Evolutionary conservation across 1,140 invertebrate species (phyloP), one percentile per base, ranked within the genome.

Genomic region (Bombus consobrinus): DNA sequence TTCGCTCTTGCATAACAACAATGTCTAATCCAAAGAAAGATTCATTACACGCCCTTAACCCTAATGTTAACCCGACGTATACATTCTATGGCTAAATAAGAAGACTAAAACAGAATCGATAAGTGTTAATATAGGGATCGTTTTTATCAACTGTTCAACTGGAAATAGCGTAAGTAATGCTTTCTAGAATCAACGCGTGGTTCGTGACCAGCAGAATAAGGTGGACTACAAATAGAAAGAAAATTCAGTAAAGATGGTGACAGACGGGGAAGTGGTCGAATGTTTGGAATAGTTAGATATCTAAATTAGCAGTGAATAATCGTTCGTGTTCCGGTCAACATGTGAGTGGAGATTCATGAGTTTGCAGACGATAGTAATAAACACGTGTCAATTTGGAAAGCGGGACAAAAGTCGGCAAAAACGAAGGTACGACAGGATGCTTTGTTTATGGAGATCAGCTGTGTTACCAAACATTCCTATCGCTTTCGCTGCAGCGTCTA

Each of bases 401-500:
- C 72, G 83, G 72, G 69, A 87, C 41, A 73, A 85, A 87, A 92
- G 82, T 90, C 77, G 71, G 39, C 57, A 32, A 18, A 85, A 87
- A 93, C 87, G 79, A 94, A 94, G 93, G 92, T 94, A 93, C 86
- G 87, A 47, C 53, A 78, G 66, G 73, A 74, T 69, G 85, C 92
- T 94, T 95, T 94, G 94, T 95, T 95, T 94, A 95, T 94, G 90
- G 90, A 91, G 88, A 94, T 95, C 94, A 95, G 94, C 94, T 95
- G 93, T 94, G 92, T 88, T 88, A 90, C 88, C 91, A 94, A 93
- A 94, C 93, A 93, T 89, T 88, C 89, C 87, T 88, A 89, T 94
- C 86, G 90, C 73, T 91, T 92, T 92, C 81, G 43, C 88, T 88
- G 75, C 62, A 89, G 86, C 88, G 87, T 80, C 74, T 41, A 64